Evolutionary conservation across 2,888 invertebrate genomes (phyloP), one percentile per base, ranked within the genome.

Genomic region (Nebria salina): DNA sequence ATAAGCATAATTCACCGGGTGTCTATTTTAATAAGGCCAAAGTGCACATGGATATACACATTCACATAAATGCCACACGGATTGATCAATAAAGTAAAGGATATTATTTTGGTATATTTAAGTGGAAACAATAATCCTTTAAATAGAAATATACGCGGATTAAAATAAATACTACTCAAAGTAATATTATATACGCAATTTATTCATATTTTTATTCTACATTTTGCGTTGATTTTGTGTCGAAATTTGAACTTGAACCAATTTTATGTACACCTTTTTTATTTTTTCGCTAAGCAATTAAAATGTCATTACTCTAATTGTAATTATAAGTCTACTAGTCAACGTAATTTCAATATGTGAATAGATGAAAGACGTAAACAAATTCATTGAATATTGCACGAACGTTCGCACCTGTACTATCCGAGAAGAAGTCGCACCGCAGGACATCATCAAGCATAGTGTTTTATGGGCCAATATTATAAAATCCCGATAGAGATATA

Each of bases 391-490:
- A 54, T 54, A 54, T 54, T 8, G 11, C 54, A 13, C 54, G 54
- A 54, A 54, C 54, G 64, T 73, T 75, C 75, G 64, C 75, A 75
- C 75, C 75, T 75, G 75, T 75, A 75, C 54, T 54, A 54, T 54
- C 54, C 8, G 7, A 3, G 54, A 54, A 64, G 20, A 75, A 73
- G 64, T 25, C 26, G 34, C 75, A 64, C 75, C 54, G 26, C 75
- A 26, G 75, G 75, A 26, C 54, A 75, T 75, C 75, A 64, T 75
- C 75, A 75, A 75, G 64, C 75, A 34, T 20, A 64, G 75, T 75
- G 75, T 75, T 75, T 75, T 75, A 75, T 75, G 75, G 75, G 54
- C 75, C 64, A 43, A 75, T 75, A 75, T 75, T 75, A 75, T 64
- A 75, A 34, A 54, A 75, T 64, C 54, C 75, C 64, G 64, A 75